Evolutionary conservation across 2,888 invertebrate genomes (phyloP).

Genomic region (Metopia argyrocephala): DNA sequence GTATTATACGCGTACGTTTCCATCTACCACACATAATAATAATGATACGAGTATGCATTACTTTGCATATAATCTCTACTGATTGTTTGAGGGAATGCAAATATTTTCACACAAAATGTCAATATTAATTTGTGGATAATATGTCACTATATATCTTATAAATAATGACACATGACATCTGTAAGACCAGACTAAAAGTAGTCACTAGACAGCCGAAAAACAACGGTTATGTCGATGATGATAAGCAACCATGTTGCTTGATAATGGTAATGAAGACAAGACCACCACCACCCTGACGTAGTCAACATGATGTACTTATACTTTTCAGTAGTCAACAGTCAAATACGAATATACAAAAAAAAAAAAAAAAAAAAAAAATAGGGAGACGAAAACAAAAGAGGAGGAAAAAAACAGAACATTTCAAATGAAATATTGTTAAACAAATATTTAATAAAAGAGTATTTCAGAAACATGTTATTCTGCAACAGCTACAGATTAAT

Average conservation of each 20-base stretch:
- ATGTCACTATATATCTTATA: conserved; percentile 12
- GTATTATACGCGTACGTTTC: no score
- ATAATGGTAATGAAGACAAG: neutral
- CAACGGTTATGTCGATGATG: neutral
- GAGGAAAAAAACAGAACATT: neutral
- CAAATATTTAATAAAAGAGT: conserved; percentile 45
- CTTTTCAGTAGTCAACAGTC: neutral
- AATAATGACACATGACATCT: conserved; percentile 55
- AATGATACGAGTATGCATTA: neutral
- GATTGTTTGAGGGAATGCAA: conserved; percentile 9
- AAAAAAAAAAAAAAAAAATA: no score
- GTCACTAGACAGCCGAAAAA: neutral
- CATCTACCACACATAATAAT: no score
- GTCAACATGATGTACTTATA: conserved; percentile 25
- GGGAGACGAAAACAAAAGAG: no score
- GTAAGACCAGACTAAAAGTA: conserved; percentile 44
- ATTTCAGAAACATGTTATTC: neutral
- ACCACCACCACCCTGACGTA: conserved; percentile 26
- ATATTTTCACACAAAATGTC: conserved; percentile 28
- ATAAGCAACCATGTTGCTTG: conserved; percentile 35
- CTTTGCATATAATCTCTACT: neutral
- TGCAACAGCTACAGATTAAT: neutral
- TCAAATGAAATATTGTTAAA: conserved; percentile 35
- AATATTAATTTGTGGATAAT: conserved; percentile 41
- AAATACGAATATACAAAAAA: neutral